Percentiles rank a stretch among this genome's conserved stretches.
These are phyloP conservation scores for Thecocarcelia acutangulata DNA, from an alignment of 2,888 invertebrate species.

Conservation along the genomic window DNA sequence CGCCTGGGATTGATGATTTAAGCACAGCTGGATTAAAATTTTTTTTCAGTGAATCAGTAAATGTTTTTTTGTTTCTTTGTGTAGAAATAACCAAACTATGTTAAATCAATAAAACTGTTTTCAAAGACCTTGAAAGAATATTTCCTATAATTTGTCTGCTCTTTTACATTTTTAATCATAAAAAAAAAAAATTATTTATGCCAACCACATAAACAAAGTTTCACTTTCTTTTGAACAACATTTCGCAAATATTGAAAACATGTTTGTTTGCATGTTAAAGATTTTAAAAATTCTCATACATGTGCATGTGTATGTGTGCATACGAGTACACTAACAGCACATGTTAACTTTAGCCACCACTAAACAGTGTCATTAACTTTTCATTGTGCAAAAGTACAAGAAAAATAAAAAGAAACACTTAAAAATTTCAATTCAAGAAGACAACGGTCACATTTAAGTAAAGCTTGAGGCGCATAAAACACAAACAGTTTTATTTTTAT, in stretches of 20 bases:
- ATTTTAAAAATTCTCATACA: conserved; percentile 51
- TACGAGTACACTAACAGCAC: neutral
- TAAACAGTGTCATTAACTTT: conserved; percentile 59
- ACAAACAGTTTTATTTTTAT: neutral
- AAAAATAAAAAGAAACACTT: neutral
- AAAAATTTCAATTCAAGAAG: conserved; percentile 32
- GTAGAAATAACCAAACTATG: neutral
- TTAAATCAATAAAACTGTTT: neutral
- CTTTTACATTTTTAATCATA: conserved; percentile 2
- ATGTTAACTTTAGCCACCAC: conserved; percentile 32
- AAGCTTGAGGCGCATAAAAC: conserved; percentile 30
- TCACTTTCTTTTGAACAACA: conserved; percentile 63
- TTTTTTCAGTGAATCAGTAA: too few relatives aligned
- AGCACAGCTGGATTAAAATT: too few relatives aligned
- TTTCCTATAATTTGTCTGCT: neutral
- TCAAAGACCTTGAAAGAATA: conserved; percentile 47
- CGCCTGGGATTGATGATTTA: too few relatives aligned
- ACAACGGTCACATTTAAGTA: conserved; percentile 56
- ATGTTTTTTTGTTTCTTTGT: too few relatives aligned
- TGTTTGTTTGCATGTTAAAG: conserved; percentile 17
- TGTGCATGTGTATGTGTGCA: neutral
- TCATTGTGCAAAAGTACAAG: conserved; percentile 15
- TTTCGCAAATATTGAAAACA: conserved; percentile 35
- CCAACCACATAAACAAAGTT: conserved; percentile 49
- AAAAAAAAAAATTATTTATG: conserved; percentile 45